Evolutionary conservation across 2,113 vertebrate species (phyloP).

Genomic region (Nannospalax galili): DNA sequence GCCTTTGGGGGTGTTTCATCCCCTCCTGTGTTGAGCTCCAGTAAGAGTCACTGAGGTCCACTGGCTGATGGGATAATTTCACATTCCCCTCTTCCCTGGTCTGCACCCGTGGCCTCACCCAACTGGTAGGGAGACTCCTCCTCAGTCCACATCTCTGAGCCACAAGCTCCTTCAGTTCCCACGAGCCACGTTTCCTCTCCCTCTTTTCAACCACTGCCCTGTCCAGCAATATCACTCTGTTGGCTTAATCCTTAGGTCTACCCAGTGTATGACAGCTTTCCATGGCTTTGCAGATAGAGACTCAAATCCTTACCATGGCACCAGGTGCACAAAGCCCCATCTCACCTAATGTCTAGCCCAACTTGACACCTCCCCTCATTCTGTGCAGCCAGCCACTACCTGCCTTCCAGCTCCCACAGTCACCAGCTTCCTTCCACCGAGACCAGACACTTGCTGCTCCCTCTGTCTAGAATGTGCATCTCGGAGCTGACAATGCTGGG

Average conservation of each 20-base stretch:
- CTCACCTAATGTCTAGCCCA: neutral
- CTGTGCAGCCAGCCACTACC: neutral
- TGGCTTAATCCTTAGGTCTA: neutral
- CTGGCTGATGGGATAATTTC: neutral
- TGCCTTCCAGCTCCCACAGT: neutral
- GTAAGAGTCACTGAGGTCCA: fast-evolving
- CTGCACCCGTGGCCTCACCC: fast-evolving
- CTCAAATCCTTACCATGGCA: neutral
- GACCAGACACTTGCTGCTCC: neutral
- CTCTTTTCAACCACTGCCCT: neutral
- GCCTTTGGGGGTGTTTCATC: too few relatives aligned
- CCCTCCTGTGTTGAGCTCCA: neutral
- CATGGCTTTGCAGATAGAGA: neutral
- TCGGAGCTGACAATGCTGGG: neutral
- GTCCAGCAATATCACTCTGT: too few relatives aligned
- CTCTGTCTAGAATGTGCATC: neutral
- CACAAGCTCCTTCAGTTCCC: neutral
- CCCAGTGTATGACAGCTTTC: fast-evolving
- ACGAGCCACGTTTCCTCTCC: neutral
- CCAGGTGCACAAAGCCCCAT: fast-evolving
- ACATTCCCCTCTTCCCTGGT: fast-evolving
- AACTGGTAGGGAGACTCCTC: too few relatives aligned
- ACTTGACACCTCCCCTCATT: neutral
- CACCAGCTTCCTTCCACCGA: neutral
- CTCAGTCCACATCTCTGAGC: neutral